Percentiles rank a stretch among this genome's conserved stretches.
phyloP scores from a whole-genome alignment of 2,797 vertebrate species.

The Galago senegalensis region DNA sequence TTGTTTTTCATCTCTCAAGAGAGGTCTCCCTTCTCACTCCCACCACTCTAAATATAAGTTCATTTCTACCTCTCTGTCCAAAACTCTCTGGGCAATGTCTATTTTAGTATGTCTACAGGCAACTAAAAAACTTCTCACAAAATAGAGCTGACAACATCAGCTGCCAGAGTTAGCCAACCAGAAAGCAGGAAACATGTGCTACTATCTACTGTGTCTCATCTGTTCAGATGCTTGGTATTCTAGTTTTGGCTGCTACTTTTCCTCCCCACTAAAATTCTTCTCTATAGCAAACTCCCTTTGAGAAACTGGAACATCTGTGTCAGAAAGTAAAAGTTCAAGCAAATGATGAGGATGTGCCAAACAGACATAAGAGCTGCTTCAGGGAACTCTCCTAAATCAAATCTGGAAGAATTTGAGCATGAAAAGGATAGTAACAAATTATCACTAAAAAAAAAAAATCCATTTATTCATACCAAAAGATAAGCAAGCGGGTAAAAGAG shows the following conservation, averaged over 20 bases:
- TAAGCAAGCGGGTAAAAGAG: accelerated
- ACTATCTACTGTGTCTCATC: not conserved
- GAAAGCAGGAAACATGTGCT: not conserved
- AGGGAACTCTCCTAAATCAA: not conserved
- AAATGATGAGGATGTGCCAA: not conserved
- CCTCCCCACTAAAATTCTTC: not conserved
- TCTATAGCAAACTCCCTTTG: not conserved
- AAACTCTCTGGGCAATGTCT: not conserved
- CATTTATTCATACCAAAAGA: not conserved
- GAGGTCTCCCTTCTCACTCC: not conserved
- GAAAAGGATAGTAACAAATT: not conserved
- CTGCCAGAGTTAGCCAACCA: not conserved
- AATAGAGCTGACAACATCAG: not conserved
- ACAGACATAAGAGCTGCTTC: not conserved
- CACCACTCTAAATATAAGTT: not conserved
- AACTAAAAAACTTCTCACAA: not conserved
- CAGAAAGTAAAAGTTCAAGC: not conserved
- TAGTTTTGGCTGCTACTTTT: not conserved
- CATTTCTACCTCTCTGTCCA: too few species aligned
- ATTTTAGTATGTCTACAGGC: not conserved
- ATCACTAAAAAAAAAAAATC: not conserved
- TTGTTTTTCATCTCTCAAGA: not conserved
- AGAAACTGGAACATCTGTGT: not conserved
- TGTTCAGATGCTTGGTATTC: not conserved
- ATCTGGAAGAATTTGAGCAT: not conserved